Conservation (phyloP, 2,888 invertebrate species). For the Sphecodes monilicornis region DNA sequence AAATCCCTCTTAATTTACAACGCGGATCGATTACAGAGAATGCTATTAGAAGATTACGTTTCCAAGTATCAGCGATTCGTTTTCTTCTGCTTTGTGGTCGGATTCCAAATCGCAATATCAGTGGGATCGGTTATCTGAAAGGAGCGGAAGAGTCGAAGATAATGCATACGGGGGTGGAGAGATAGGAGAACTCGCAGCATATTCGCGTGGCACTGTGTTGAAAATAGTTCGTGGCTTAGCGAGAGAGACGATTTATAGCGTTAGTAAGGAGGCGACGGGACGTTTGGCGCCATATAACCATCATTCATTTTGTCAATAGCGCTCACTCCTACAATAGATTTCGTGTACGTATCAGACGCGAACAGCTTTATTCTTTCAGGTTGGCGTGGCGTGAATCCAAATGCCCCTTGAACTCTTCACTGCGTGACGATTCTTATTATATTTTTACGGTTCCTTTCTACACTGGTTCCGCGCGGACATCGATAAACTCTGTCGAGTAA, state of each 20-base stretch:
- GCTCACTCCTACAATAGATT: constrained; percentile 77
- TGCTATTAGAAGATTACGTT: not conserved
- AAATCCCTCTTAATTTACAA: constrained; percentile 3
- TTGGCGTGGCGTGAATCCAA: constrained; percentile 76
- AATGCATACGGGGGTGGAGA: constrained; percentile 38
- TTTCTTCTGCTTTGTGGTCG: constrained; percentile 1
- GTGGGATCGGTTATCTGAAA: constrained; percentile 62
- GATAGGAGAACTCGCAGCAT: constrained; percentile 47
- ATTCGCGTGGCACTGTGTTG: constrained; percentile 64
- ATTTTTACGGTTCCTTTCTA: constrained; percentile 44
- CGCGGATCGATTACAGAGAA: not conserved
- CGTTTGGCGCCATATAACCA: constrained; percentile 80
- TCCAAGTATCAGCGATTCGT: constrained; percentile 2
- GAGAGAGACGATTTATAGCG: constrained; percentile 79
- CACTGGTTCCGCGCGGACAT: constrained; percentile 25
- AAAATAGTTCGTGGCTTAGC: constrained; percentile 63
- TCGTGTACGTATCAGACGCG: constrained; percentile 74
- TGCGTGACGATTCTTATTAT: constrained; percentile 69
- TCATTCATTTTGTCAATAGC: constrained; percentile 82
- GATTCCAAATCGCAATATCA: constrained; percentile 45
- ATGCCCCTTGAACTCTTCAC: constrained; percentile 59
- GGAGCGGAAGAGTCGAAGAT: constrained; percentile 50
- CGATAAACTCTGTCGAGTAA: constrained; percentile 23
- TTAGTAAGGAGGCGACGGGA: constrained; percentile 71
- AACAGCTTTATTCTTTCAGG: constrained; percentile 80